Evolutionary conservation across 2,113 vertebrate genomes (phyloP).

Genomic region (Polypterus bichir): DNA sequence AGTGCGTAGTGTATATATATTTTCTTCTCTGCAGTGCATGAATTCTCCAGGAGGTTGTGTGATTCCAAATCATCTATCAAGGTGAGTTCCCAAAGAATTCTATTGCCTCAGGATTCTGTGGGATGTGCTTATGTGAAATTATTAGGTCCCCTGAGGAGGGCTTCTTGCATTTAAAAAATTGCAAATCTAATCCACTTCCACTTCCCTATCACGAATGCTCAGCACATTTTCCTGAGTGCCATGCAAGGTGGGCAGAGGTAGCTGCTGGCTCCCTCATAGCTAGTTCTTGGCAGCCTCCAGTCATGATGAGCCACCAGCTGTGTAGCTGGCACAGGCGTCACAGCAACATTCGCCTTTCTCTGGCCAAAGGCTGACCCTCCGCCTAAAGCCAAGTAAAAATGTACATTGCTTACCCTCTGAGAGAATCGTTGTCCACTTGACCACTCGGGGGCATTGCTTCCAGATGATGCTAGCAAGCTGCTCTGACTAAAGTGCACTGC

Average conservation of each 20-base stretch:
- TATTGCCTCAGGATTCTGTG: constrained; percentile 15
- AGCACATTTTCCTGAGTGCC: neutral
- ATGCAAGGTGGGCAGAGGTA: neutral
- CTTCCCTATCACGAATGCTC: constrained; percentile 1
- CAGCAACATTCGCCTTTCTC: constrained; percentile 1
- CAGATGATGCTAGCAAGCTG: no score
- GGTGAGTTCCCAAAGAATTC: constrained; percentile 18
- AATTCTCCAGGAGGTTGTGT: constrained; percentile 11
- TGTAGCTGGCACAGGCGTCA: neutral
- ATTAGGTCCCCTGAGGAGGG: constrained; percentile 16
- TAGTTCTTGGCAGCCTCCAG: neutral
- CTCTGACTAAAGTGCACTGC: no score
- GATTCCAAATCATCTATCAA: constrained; percentile 22
- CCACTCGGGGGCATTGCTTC: no score
- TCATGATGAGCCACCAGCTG: neutral
- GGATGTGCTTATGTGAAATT: constrained; percentile 22
- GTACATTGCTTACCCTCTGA: no score
- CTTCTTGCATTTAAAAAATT: constrained; percentile 17
- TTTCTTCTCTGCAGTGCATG: constrained; percentile 8
- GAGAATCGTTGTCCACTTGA: no score
- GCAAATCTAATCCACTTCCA: constrained; percentile 8
- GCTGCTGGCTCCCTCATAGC: neutral
- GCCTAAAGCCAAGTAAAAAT: neutral
- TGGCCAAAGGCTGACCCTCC: constrained; percentile 5
- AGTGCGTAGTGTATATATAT: no score